A percentile compares a stretch with the other conserved stretches of the same genome.
These are phyloP conservation scores for Hestina assimilis DNA, from an alignment of 1,140 invertebrate genomes.

Conservation along the genomic window DNA sequence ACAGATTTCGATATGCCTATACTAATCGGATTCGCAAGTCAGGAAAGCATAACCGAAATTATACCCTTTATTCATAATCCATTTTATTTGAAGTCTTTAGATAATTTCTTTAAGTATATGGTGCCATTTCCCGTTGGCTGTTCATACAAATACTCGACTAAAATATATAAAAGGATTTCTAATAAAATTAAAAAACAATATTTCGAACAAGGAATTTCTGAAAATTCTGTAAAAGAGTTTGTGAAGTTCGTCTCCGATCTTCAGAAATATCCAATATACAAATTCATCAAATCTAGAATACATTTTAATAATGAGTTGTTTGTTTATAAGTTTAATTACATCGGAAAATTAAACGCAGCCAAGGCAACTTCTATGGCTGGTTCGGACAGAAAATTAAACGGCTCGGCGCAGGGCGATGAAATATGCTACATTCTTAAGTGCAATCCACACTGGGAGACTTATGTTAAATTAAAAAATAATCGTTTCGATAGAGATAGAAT, in stretches of 20 bases:
- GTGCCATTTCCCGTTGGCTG: slow-evolving; percentile 55
- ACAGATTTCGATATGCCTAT: slow-evolving; percentile 39
- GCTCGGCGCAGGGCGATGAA: slow-evolving; percentile 61
- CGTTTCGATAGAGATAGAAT: slow-evolving; percentile 40
- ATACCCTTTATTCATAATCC: slow-evolving; percentile 63
- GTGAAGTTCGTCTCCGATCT: slow-evolving; percentile 52
- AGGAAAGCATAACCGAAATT: slow-evolving; percentile 61
- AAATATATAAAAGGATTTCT: slow-evolving; percentile 38
- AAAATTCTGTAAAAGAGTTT: slow-evolving; percentile 41
- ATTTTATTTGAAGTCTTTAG: slow-evolving; percentile 40
- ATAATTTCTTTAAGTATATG: slow-evolving; percentile 50
- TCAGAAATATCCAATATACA: slow-evolving; percentile 53
- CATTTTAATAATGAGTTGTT: slow-evolving; percentile 34
- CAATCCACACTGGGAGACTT: slow-evolving; percentile 56
- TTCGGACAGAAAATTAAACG: slow-evolving; percentile 42
- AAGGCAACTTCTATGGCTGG: slow-evolving; percentile 47
- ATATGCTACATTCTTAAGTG: slow-evolving; percentile 65
- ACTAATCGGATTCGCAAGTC: slow-evolving; percentile 59
- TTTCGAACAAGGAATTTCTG: slow-evolving; percentile 40
- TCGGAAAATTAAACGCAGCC: slow-evolving; percentile 51
- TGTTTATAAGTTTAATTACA: slow-evolving; percentile 65
- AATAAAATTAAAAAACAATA: slow-evolving; percentile 50
- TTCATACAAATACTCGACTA: slow-evolving; percentile 38
- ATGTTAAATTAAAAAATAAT: slow-evolving; percentile 44
- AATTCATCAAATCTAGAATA: slow-evolving; percentile 44